These are phyloP conservation scores for Dendrolimus pini DNA, from an alignment of 2,888 invertebrate genomes.

Conservation along the genomic window DNA sequence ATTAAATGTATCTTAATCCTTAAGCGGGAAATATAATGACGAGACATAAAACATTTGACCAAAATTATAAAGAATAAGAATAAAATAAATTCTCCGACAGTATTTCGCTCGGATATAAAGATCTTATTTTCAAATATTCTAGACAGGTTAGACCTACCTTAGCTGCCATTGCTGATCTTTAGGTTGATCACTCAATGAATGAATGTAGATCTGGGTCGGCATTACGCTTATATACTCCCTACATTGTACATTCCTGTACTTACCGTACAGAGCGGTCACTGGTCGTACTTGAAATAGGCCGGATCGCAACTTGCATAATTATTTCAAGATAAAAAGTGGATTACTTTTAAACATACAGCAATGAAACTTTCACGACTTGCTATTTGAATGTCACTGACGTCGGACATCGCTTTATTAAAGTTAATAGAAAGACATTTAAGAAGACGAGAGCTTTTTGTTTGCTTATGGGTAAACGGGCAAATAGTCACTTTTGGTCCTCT, in stretches of 20 bases:
- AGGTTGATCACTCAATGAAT: slow-evolving; percentile 39
- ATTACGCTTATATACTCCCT: slow-evolving; percentile 36
- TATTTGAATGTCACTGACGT: neutral
- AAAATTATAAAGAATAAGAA: too few species aligned
- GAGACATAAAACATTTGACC: too few species aligned
- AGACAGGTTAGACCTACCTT: slow-evolving; percentile 31
- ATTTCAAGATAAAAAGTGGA: neutral
- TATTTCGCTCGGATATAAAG: too few species aligned
- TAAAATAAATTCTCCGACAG: too few species aligned
- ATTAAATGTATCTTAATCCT: too few species aligned
- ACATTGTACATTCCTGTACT: slow-evolving; percentile 1
- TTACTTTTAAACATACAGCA: neutral
- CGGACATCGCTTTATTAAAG: too few species aligned
- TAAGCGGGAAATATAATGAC: too few species aligned
- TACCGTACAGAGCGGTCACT: slow-evolving; percentile 22
- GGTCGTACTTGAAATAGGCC: slow-evolving; percentile 34
- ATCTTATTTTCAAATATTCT: too few species aligned
- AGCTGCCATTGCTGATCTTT: slow-evolving; percentile 48
- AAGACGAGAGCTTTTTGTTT: too few species aligned
- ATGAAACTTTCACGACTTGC: neutral
- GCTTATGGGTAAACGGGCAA: too few species aligned
- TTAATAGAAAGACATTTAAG: too few species aligned
- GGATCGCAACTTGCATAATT: slow-evolving; percentile 4
- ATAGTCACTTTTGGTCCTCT: too few species aligned
- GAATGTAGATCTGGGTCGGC: slow-evolving; percentile 23